Conservation (phyloP, 2,888 invertebrate genomes). For the Mechanitis mazaeus region DNA sequence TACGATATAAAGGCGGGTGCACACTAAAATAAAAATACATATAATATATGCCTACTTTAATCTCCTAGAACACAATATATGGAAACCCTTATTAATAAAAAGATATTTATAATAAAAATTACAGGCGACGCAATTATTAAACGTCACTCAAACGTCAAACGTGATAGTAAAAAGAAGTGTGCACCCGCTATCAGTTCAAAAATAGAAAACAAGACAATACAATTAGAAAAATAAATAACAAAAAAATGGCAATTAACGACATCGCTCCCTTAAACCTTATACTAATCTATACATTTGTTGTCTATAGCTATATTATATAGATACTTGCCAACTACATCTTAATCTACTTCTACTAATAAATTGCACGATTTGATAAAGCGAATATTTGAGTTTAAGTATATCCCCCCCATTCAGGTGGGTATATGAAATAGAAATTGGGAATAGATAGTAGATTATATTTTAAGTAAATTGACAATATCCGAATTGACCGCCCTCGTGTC, state of each 20-base stretch:
- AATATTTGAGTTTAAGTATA: slow-evolving; percentile 49
- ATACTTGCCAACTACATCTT: slow-evolving; percentile 58
- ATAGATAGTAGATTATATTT: slow-evolving; percentile 23
- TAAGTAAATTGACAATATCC: slow-evolving; percentile 46
- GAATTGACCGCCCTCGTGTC: slow-evolving; percentile 45
- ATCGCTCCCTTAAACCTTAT: slow-evolving; percentile 35
- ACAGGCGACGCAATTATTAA: neutral
- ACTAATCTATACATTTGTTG: slow-evolving; percentile 49
- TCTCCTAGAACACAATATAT: slow-evolving; percentile 6
- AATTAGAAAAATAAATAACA: slow-evolving; percentile 74
- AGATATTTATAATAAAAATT: neutral
- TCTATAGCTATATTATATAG: slow-evolving; percentile 41
- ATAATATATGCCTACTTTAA: slow-evolving; percentile 9
- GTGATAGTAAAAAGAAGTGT: slow-evolving; percentile 15
- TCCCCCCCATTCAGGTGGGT: slow-evolving; percentile 48
- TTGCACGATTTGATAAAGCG: slow-evolving; percentile 75
- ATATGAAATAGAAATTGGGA: slow-evolving; percentile 29
- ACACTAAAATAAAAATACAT: slow-evolving; percentile 26
- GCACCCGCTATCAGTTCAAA: slow-evolving; percentile 35
- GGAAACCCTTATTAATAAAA: slow-evolving; percentile 9
- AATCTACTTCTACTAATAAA: slow-evolving; percentile 64
- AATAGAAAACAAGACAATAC: slow-evolving; percentile 55
- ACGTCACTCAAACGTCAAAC: slow-evolving; percentile 3
- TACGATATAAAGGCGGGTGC: slow-evolving; percentile 43
- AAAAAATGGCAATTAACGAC: slow-evolving; percentile 60